Conservation (phyloP, 2,797 vertebrate species). For the Cryptoprocta ferox region DNA sequence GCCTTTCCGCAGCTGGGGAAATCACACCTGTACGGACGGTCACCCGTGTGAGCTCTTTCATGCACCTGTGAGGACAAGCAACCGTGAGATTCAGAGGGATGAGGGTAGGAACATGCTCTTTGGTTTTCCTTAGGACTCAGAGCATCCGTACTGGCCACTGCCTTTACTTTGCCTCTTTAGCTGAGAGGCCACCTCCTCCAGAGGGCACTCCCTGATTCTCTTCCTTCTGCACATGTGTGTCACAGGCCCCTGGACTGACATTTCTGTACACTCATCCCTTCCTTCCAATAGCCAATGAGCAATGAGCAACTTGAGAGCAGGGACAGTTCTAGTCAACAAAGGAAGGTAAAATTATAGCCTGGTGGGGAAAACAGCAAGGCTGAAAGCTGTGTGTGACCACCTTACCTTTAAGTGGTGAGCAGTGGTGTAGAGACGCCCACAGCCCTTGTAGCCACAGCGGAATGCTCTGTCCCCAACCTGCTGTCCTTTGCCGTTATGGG, state of each 20-base stretch:
- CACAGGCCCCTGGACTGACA: neutral
- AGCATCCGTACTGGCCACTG: neutral
- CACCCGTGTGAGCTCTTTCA: conserved; percentile 89
- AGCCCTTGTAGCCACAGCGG: conserved; percentile 88
- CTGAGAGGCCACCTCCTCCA: neutral
- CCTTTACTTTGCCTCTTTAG: neutral
- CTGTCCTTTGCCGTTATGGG: conserved; percentile 83
- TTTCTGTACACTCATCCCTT: neutral
- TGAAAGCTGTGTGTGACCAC: neutral
- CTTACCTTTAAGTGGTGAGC: conserved; percentile 91
- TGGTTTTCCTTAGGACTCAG: neutral
- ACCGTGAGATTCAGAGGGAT: neutral
- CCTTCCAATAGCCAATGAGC: neutral
- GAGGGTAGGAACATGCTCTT: neutral
- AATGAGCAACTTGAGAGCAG: neutral
- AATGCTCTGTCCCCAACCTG: conserved; percentile 86
- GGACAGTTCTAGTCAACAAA: neutral
- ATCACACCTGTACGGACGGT: conserved; percentile 88
- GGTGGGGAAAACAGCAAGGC: neutral
- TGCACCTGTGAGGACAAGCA: conserved; percentile 86
- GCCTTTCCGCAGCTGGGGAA: conserved; percentile 89
- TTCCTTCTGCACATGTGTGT: neutral
- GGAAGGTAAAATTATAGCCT: neutral
- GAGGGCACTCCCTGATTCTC: neutral
- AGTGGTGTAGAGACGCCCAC: conserved; percentile 89